Conservation (phyloP, 1,140 invertebrate genomes). For the Amphibalanus amphitrite region DNA sequence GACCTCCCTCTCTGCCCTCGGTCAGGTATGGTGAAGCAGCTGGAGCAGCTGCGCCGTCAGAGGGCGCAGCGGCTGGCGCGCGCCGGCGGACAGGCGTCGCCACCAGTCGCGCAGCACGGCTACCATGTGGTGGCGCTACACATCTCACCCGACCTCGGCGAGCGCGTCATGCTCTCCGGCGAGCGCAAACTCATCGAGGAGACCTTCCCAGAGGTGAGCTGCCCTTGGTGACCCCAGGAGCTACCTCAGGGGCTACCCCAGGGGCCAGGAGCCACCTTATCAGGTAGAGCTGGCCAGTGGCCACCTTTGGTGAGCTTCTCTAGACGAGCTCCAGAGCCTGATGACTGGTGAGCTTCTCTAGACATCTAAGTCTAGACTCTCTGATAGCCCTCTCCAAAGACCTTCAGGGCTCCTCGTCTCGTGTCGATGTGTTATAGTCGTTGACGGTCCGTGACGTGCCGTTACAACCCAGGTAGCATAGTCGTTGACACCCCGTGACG, state of each 20-base stretch:
- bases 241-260: constrained; percentile 26
- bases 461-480: no score
- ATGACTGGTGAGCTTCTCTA: not conserved
- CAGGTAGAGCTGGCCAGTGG: no score
- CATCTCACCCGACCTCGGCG: constrained; percentile 71
- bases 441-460: no score
- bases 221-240: constrained; percentile 32
- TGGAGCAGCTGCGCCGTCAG: constrained; percentile 17
- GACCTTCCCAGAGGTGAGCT: constrained; percentile 70
- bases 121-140: constrained; percentile 73
- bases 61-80: constrained; percentile 10
- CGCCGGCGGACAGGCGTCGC: not conserved
- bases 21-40: constrained; percentile 16
- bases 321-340: not conserved
- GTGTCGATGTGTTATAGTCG: no score
- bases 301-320: not conserved
- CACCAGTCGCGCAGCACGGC: constrained; percentile 25
- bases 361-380: not conserved
- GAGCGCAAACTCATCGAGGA: constrained; percentile 60
- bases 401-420: no score
- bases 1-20: not conserved
- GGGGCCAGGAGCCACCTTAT: not conserved
- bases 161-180: constrained; percentile 66
- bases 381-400: no score
- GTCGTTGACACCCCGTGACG: no score